A percentile compares a stretch with the other conserved stretches of the same genome.
Conservation (phyloP, 2,888 invertebrate species). For the Trissolcus japonicus region DNA sequence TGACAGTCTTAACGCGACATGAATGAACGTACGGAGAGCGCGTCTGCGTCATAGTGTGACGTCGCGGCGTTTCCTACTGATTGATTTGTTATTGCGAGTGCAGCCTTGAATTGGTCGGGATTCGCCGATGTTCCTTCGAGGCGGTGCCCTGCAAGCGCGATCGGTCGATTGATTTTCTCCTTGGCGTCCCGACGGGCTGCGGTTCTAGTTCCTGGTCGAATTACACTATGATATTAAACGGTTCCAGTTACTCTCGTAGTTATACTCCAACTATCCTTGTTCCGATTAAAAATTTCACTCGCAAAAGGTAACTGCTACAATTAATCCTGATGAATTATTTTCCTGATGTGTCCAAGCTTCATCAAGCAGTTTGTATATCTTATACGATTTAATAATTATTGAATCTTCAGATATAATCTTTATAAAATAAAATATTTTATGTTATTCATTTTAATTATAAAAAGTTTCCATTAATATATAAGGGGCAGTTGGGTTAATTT, state of each 20-base stretch:
- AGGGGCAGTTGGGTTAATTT: too few relatives aligned
- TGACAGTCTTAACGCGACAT: constrained; percentile 40
- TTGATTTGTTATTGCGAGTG: constrained; percentile 57
- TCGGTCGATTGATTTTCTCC: constrained; percentile 41
- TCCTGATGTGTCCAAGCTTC: too few relatives aligned
- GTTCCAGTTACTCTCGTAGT: not conserved
- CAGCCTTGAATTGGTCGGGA: constrained; percentile 45
- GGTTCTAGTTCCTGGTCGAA: constrained; percentile 5
- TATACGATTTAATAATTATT: too few relatives aligned
- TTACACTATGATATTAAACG: constrained; percentile 9
- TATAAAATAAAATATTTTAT: too few relatives aligned
- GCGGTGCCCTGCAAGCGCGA: constrained; percentile 41
- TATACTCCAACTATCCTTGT: not conserved
- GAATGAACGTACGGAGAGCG: constrained; percentile 58
- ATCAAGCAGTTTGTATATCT: too few relatives aligned
- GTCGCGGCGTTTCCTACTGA: constrained; percentile 52
- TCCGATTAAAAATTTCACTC: not conserved
- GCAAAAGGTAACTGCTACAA: too few relatives aligned
- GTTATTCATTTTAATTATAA: too few relatives aligned
- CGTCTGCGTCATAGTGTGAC: constrained; percentile 59
- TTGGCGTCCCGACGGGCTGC: constrained; percentile 8
- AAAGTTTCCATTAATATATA: too few relatives aligned
- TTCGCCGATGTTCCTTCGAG: constrained; percentile 33
- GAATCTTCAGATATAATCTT: too few relatives aligned
- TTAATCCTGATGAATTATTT: too few relatives aligned